A percentile compares a stretch with the other conserved stretches of the same genome.
Conservation (phyloP, 2,113 vertebrate genomes). For the Eupsittula cactorum region DNA sequence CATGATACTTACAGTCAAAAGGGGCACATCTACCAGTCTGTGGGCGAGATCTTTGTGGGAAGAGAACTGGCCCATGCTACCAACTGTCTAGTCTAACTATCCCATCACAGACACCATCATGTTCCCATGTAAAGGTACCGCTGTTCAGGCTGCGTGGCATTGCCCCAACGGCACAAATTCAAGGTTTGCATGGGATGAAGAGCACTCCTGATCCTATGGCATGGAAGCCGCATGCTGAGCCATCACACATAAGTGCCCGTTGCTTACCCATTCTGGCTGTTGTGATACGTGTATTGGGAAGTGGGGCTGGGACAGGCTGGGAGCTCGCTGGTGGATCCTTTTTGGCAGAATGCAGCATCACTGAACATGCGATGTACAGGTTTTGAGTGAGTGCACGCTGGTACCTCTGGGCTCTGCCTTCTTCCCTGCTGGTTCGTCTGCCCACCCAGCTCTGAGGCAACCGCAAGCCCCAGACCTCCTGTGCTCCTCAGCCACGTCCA, state of each 20-base stretch:
- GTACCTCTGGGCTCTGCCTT: background rate
- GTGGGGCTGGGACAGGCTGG: background rate
- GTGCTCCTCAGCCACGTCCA: background rate
- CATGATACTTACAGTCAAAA: background rate
- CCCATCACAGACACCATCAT: background rate
- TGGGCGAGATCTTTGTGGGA: background rate
- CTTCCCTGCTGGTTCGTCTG: background rate
- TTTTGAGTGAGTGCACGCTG: background rate
- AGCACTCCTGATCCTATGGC: background rate
- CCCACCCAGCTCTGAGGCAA: background rate
- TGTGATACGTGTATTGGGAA: rapidly evolving
- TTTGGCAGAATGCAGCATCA: background rate
- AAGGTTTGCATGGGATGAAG: background rate
- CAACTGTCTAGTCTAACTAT: rapidly evolving
- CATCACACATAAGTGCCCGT: background rate
- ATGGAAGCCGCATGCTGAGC: background rate
- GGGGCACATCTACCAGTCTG: background rate
- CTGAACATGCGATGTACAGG: rapidly evolving
- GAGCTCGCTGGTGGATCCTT: background rate
- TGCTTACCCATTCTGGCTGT: background rate
- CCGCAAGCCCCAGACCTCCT: background rate
- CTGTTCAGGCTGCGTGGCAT: background rate
- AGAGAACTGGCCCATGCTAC: background rate
- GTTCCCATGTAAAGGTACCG: background rate
- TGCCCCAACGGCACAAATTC: background rate